Conservation (phyloP, 92 coral and sea anemone genomes). For the Siderastrea radians region DNA sequence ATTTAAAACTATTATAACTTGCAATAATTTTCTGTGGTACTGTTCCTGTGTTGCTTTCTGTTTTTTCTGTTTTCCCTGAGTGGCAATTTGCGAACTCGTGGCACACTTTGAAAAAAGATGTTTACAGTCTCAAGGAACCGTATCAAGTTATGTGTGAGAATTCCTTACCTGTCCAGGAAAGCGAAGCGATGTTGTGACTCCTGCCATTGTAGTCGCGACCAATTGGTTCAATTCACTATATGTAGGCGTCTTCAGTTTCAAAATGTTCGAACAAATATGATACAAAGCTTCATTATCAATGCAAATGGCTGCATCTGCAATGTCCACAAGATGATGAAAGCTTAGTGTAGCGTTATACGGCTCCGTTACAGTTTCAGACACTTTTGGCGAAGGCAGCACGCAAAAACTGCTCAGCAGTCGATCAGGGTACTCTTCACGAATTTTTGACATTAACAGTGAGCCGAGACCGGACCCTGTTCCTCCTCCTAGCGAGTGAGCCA, state of each 20-base stretch:
- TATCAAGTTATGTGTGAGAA: no score
- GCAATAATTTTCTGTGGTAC: no score
- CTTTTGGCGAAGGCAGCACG: constrained; percentile 93
- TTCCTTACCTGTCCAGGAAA: constrained; percentile 90
- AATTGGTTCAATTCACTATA: constrained; percentile 83
- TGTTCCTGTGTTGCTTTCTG: no score
- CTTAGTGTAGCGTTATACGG: constrained; percentile 96
- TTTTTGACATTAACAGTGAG: constrained; percentile 84
- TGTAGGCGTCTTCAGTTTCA: constrained; percentile 83
- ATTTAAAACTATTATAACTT: no score
- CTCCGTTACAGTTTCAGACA: constrained; percentile 96
- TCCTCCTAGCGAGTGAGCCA: constrained; percentile 92
- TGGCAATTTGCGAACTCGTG: no score
- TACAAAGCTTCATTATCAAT: constrained; percentile 92
- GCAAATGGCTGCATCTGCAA: constrained; percentile 92
- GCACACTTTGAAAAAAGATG: no score
- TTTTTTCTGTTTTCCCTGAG: no score
- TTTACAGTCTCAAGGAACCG: no score
- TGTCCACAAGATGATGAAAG: constrained; percentile 92
- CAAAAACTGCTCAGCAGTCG: constrained; percentile 87
- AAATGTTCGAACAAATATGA: constrained; percentile 80
- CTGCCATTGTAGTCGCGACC: constrained; percentile 91
- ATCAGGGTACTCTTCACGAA: constrained; percentile 94
- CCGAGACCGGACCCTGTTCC: constrained; percentile 96
- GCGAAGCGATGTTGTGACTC: constrained; percentile 87